Evolutionary conservation across 2,113 vertebrate genomes (phyloP), one percentile per base, ranked within the genome.

Genomic region (Acanthisitta chloris): DNA sequence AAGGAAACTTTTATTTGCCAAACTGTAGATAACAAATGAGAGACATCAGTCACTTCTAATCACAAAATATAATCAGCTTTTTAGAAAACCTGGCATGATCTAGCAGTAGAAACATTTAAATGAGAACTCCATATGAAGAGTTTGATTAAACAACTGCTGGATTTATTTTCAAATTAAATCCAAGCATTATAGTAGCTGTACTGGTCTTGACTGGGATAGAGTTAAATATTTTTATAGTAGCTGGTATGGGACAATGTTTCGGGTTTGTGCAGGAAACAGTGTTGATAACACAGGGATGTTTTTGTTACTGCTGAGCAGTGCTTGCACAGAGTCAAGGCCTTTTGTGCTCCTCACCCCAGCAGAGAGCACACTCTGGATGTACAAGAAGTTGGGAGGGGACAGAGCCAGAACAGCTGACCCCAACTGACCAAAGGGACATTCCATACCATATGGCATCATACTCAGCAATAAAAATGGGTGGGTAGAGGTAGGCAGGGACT

Each of bases 381-480:
- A 36, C 25, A 31, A 86, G 38, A 78, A 26, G n/a, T 0, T 31
- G 25, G 46, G 52, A 80, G 17, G 33, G 17, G 17, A 73, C 40
- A 33, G 9, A 77, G 49, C 58, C 12, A 3, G 23, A 13, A 86
- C 2, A 80, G 51, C 6, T 24, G 66, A 45, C 28, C 28, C 45
- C 51, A 66, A 19, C 1, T 9, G 31, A 57, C 31, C 43, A 43
- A 17, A 61, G 52, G 70, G 26, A 89, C 23, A 46, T 14, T 5
- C 14, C 25, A 16, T 2, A 31, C 13, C 8, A 8, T 8, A 34
- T 4, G 18, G 7, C 3, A 4, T 51, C 9, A 3, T 12, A 31
- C 45, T 67, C 36, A 62, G 19, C 36, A 66, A 46, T 29, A 34
- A 40, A 72, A 64, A 67, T 12, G 33, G 12, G 11, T 2, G 4